Conservation (phyloP, 2,113 vertebrate species). For the Galeopterus variegatus region DNA sequence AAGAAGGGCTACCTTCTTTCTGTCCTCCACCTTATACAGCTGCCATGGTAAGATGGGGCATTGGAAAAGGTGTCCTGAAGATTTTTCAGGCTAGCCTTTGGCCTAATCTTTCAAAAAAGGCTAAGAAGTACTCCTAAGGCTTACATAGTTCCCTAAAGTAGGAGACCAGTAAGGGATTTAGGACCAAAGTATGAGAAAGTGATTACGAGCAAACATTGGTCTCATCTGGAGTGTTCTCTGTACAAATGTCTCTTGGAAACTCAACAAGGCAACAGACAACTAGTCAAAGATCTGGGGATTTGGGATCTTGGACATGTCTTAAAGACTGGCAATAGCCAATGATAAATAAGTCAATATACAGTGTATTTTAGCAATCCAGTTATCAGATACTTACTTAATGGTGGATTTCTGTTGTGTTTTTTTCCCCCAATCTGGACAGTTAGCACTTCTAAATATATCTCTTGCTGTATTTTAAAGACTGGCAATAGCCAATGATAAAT, state of each 20-base stretch:
- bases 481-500: too few species aligned
- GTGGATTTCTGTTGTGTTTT: not conserved
- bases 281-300: not conserved
- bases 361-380: not conserved
- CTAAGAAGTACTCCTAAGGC: not conserved
- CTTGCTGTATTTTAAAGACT: not conserved
- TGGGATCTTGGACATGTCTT: conserved; percentile 12
- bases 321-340: not conserved
- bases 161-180: not conserved
- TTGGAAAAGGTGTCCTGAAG: not conserved
- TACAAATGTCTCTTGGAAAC: not conserved
- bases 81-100: not conserved
- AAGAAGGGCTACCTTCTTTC: not conserved
- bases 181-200: not conserved
- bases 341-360: not conserved
- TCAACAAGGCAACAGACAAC: not conserved
- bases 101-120: not conserved
- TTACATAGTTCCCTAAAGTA: not conserved
- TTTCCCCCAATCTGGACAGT: not conserved
- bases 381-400: not conserved
- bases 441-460: not conserved
- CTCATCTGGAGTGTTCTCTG: not conserved
- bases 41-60: not conserved
- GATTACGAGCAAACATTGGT: not conserved
- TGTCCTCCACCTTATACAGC: not conserved